phyloP scores from a whole-genome alignment of 1,140 invertebrate genomes.

The Spodoptera frugiperda region DNA sequence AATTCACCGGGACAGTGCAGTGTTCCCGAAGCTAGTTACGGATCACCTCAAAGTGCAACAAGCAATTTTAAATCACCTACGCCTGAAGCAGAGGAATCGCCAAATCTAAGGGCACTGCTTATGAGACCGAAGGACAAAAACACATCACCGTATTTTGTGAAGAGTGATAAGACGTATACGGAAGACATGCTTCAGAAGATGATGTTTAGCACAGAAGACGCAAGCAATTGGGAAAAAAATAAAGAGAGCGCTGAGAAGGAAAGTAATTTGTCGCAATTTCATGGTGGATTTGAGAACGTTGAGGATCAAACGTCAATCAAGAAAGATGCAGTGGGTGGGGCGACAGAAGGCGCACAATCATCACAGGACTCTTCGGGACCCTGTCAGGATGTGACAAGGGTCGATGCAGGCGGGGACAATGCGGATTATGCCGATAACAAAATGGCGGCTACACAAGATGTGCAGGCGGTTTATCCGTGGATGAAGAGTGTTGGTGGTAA shows the following conservation, averaged over 20 bases:
- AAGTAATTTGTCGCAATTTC: slow-evolving; percentile 78
- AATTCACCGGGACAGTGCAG: slow-evolving; percentile 74
- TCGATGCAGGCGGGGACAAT: slow-evolving; percentile 77
- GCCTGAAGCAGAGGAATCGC: slow-evolving; percentile 65
- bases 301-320: slow-evolving; percentile 71
- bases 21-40: slow-evolving; percentile 70
- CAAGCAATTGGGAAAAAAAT: slow-evolving; percentile 70
- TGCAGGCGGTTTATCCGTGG: slow-evolving; percentile 77
- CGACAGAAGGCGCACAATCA: slow-evolving; percentile 70
- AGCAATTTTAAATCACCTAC: slow-evolving; percentile 65
- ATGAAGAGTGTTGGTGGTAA: slow-evolving; percentile 76
- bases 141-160: slow-evolving; percentile 55
- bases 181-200: slow-evolving; percentile 67
- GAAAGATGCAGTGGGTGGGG: slow-evolving; percentile 67
- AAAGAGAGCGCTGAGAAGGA: slow-evolving; percentile 64
- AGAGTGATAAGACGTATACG: slow-evolving; percentile 65
- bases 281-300: slow-evolving; percentile 71
- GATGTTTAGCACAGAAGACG: slow-evolving; percentile 61
- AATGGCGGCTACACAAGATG: slow-evolving; percentile 72
- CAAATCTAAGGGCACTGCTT: slow-evolving; percentile 65
- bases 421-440: slow-evolving; percentile 77
- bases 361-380: slow-evolving; percentile 63
- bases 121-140: slow-evolving; percentile 61
- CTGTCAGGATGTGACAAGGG: slow-evolving; percentile 82
- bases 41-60: slow-evolving; percentile 70